Evolutionary conservation across 2,888 invertebrate species (phyloP).

Genomic region (Nasonovia ribisnigri): DNA sequence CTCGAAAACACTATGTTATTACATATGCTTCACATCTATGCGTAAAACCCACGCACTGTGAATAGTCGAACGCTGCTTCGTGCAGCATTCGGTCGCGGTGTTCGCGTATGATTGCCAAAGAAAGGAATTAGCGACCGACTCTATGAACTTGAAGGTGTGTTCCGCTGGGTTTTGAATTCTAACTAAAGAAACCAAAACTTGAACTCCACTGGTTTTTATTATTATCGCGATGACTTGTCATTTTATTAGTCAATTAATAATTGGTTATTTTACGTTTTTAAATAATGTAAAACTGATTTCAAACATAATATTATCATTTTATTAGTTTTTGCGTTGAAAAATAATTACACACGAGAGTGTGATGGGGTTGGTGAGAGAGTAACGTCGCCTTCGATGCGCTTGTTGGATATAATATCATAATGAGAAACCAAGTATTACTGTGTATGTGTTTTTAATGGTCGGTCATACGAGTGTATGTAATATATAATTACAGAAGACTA

Average conservation of each 20-base stretch:
- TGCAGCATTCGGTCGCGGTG: neutral
- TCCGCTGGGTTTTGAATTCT: neutral
- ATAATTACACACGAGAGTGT: neutral
- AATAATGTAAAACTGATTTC: neutral
- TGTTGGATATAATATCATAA: neutral
- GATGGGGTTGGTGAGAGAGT: neutral
- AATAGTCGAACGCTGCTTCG: no score
- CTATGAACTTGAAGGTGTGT: neutral
- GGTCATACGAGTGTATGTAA: neutral
- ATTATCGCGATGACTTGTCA: neutral
- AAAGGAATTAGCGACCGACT: neutral
- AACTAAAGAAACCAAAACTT: neutral
- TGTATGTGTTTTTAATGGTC: neutral
- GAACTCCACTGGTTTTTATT: neutral
- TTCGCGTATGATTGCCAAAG: neutral
- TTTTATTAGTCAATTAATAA: neutral
- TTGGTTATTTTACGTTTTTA: neutral
- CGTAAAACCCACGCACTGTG: neutral
- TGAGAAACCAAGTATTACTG: constrained; percentile 1
- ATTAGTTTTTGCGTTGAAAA: neutral
- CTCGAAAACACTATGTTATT: neutral
- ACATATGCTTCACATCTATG: neutral
- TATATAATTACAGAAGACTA: neutral
- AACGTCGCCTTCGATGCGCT: neutral
- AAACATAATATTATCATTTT: neutral